Base-by-base conservation (phyloP, 2,797 vertebrate species). In the Clarias platycephalus region DNA sequence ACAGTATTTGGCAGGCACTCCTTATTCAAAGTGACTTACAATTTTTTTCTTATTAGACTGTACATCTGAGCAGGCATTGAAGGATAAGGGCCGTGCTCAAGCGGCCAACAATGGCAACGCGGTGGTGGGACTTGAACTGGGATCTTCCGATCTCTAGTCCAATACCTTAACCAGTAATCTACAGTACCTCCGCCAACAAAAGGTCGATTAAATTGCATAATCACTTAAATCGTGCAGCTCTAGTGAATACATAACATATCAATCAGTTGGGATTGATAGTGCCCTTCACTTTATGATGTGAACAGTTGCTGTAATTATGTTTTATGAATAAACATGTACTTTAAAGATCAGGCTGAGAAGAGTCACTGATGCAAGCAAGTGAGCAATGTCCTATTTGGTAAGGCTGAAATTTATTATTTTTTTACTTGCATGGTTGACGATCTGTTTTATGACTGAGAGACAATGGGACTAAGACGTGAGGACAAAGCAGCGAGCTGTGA, bases 261-360 rank as follows among this genome's bases (percentile, higher is more conserved):
- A 20, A 64, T 64, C 22, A 28, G 58, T 18, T 26, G 34, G 58
- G 24, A 79, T 63, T 80, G n/a, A 80, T 9, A 49, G n/a, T 31
- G 62, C 66, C n/a, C 60, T 80, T 80, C 40, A 66, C 60, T 64
- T 80, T 64, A 80, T 80, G n/a, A 64, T 64, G 7, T 64, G 16
- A 80, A 49, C 37, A 80, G 37, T 37, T 70, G 63, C 64, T 70
- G 79, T 57, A 31, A 68, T 44, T 78, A 34, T 13, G 20, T 40
- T 62, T 78, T 34, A 40, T 63, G 20, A 63, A 76, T 76, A 76
- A 76, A 76, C 53, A 34, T 76, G 57, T 34, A 57, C 26, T 76
- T 76, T 76, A 76, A 76, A 20, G 76, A 62, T 63, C 63, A 44
- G 37, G 13, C 24, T 37, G 44, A 10, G 34, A 26, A 58, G 34